Conservation (phyloP, 2,888 invertebrate genomes). For the Cylindroiulus punctatus region DNA sequence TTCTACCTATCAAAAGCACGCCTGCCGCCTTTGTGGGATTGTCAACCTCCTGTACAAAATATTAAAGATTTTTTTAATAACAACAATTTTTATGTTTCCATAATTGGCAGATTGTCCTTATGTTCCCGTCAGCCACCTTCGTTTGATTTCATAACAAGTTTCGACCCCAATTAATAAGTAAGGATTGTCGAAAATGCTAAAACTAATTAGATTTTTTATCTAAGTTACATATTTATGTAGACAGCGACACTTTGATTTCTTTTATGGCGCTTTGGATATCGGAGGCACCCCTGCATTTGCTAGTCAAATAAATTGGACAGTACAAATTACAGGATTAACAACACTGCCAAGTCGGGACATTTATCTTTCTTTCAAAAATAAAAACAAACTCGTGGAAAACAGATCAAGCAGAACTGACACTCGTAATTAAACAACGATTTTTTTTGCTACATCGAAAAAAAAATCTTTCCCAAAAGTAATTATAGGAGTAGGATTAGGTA, state of each 20-base stretch:
- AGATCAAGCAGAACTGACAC: not conserved
- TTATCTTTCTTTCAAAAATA: not conserved
- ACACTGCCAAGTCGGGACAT: not conserved
- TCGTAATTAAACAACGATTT: not conserved
- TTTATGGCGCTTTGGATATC: not conserved
- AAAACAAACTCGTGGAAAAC: not conserved
- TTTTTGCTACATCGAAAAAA: not conserved
- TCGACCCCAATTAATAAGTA: not conserved
- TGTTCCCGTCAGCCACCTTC: not conserved
- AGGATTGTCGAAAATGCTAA: not conserved
- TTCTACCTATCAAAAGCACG: not conserved
- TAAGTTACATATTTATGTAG: slow-evolving; percentile 18
- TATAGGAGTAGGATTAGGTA: not conserved
- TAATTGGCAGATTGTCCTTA: slow-evolving; percentile 16
- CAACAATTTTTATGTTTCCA: not conserved
- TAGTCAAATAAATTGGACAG: no score
- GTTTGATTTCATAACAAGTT: not conserved
- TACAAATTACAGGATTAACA: not conserved
- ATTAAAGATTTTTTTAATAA: not conserved
- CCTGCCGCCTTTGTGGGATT: not conserved
- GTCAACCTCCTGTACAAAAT: not conserved
- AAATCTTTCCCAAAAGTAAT: not conserved
- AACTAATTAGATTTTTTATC: not conserved
- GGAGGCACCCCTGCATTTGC: not conserved
- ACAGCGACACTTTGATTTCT: not conserved